A percentile compares a stretch with the other conserved stretches of the same genome.
These are phyloP conservation scores for Cyanoderma ruficeps DNA, from an alignment of 2,113 vertebrate species.

Conservation along the genomic window DNA sequence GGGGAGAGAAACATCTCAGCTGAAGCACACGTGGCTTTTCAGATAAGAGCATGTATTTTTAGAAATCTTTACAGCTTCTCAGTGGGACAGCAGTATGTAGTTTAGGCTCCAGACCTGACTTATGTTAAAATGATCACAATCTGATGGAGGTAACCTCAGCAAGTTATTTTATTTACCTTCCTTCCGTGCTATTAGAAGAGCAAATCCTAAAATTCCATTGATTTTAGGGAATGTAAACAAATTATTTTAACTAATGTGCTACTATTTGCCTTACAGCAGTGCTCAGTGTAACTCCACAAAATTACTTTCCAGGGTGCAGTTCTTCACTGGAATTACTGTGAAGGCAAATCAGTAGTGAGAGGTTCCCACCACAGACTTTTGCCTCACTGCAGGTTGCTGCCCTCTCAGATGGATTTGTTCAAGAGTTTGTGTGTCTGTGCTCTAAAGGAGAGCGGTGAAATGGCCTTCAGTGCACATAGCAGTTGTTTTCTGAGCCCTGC, in stretches of 20 bases:
- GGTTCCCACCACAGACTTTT: neutral
- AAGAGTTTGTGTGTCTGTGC: neutral
- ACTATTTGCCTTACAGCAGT: neutral
- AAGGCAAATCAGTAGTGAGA: neutral
- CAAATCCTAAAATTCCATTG: conserved; percentile 25
- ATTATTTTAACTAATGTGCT: conserved; percentile 14
- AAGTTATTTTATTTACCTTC: conserved; percentile 18
- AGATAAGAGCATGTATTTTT: neutral
- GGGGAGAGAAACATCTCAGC: neutral
- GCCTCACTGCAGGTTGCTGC: neutral
- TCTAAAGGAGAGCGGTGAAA: neutral
- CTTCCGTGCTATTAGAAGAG: neutral
- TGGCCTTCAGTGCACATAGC: neutral
- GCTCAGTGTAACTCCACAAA: neutral
- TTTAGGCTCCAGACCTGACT: neutral
- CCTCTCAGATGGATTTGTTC: neutral
- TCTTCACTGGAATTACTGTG: neutral
- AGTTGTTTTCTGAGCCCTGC: neutral
- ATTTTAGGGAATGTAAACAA: conserved; percentile 41
- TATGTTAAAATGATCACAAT: neutral
- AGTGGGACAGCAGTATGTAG: neutral
- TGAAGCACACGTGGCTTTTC: neutral
- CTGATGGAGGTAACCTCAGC: neutral
- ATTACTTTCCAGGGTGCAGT: neutral
- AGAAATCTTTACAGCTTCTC: neutral